phyloP scores from a whole-genome alignment of 2,888 invertebrate species.

The Chrysina gloriosa region DNA sequence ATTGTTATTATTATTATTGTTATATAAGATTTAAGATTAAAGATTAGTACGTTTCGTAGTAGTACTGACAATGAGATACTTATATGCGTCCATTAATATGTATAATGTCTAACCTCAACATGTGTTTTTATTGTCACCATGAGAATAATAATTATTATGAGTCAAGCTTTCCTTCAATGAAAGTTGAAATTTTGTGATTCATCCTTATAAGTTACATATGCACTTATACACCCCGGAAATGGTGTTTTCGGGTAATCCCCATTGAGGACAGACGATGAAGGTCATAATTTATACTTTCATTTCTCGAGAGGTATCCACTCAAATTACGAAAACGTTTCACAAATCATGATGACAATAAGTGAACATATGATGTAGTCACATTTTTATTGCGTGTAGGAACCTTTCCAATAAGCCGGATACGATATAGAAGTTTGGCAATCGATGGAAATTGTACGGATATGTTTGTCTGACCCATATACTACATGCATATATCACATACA shows the following conservation, averaged over 20 bases:
- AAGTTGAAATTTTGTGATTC: background rate
- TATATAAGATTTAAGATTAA: slow-evolving; percentile 18
- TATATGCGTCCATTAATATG: background rate
- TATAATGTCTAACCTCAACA: slow-evolving; percentile 8
- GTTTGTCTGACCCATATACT: background rate
- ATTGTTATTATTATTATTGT: slow-evolving; percentile 15
- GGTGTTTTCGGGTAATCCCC: no score
- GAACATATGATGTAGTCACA: no score
- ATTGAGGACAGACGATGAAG: no score
- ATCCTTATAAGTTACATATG: background rate
- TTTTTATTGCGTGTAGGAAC: background rate
- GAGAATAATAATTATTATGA: slow-evolving; percentile 5
- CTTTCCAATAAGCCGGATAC: background rate
- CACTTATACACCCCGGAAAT: no score
- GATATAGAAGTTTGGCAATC: background rate
- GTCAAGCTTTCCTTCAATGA: background rate
- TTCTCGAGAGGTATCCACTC: no score
- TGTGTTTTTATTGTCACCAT: slow-evolving; percentile 19
- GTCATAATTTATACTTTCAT: no score
- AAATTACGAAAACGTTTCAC: no score
- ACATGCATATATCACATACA: no score
- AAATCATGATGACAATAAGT: no score
- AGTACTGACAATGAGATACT: background rate
- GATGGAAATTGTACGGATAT: background rate
- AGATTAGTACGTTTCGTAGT: no score